These are phyloP conservation scores for Yponomeuta cagnagella DNA, from an alignment of 2,888 invertebrate genomes.

Conservation along the genomic window DNA sequence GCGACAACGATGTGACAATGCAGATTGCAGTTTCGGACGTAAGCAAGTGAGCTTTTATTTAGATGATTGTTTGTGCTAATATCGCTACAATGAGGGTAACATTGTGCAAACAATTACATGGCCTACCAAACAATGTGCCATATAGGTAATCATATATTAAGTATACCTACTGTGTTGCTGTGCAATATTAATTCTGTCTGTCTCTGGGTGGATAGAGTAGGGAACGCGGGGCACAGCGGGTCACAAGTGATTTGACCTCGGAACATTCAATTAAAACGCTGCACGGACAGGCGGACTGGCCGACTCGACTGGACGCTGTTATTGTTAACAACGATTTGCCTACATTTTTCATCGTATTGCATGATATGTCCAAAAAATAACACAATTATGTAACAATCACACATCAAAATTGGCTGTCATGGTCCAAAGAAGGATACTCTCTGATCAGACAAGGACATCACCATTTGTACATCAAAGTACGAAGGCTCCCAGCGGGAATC, in stretches of 20 bases:
- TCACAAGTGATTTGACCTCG: constrained; percentile 74
- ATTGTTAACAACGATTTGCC: constrained; percentile 6
- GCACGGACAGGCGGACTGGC: constrained; percentile 10
- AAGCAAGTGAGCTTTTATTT: constrained; percentile 46
- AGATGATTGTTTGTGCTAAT: constrained; percentile 34
- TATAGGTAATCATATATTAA: background rate
- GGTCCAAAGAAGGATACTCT: too few relatives aligned
- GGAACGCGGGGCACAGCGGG: constrained; percentile 34
- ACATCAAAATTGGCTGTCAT: too few relatives aligned
- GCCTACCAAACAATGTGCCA: background rate
- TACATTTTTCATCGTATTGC: background rate
- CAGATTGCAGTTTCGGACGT: constrained; percentile 44
- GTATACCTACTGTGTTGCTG: background rate
- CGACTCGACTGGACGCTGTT: constrained; percentile 2
- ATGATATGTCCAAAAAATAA: background rate
- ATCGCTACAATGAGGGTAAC: constrained; percentile 30
- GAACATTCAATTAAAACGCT: constrained; percentile 68
- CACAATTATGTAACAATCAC: too few relatives aligned
- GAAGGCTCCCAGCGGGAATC: too few relatives aligned
- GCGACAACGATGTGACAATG: constrained; percentile 49
- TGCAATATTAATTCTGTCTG: background rate
- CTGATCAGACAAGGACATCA: too few relatives aligned
- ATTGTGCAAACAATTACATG: background rate
- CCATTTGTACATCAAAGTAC: too few relatives aligned
- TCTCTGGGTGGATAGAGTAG: constrained; percentile 26